A percentile compares a stretch with the other conserved stretches of the same genome.
These are phyloP conservation scores for Cyclopterus lumpus DNA, from an alignment of 2,797 vertebrate genomes.

Conservation along the genomic window DNA sequence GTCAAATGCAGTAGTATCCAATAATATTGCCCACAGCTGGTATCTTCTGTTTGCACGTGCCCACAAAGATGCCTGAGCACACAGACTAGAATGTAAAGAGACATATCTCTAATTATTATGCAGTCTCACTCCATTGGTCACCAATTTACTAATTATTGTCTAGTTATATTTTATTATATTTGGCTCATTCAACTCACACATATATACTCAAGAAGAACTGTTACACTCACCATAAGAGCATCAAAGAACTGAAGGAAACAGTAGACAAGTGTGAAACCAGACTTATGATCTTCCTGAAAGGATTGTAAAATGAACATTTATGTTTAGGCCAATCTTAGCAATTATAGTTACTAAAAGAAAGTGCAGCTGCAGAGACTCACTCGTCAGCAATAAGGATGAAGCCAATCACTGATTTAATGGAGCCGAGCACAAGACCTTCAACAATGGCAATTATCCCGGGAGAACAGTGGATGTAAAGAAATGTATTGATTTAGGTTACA, in stretches of 20 bases:
- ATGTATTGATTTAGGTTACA: not conserved
- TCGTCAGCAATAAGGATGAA: slow-evolving; percentile 87
- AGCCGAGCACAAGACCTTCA: slow-evolving; percentile 72
- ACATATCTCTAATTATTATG: not conserved
- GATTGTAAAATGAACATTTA: not conserved
- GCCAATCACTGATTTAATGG: slow-evolving; percentile 82
- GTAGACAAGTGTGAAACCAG: slow-evolving; percentile 87
- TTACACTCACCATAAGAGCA: slow-evolving; percentile 81
- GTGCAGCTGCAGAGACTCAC: slow-evolving; percentile 78
- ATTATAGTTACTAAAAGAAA: not conserved
- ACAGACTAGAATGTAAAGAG: slow-evolving; percentile 80
- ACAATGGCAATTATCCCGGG: slow-evolving; percentile 72
- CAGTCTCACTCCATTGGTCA: not conserved
- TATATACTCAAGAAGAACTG: slow-evolving; percentile 15
- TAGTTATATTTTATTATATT: not conserved
- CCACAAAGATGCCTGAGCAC: slow-evolving; percentile 88
- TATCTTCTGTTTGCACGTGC: slow-evolving; percentile 91
- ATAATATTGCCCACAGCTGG: slow-evolving; percentile 90
- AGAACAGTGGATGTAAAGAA: not conserved
- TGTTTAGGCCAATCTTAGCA: not conserved
- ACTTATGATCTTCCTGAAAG: slow-evolving; percentile 81
- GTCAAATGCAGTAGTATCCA: slow-evolving; percentile 89
- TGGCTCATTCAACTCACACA: not conserved
- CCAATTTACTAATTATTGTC: not conserved
- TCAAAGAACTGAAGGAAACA: slow-evolving; percentile 89